Evolutionary conservation across 2,113 vertebrate genomes (phyloP).

Genomic region (Ploceus nigricollis): DNA sequence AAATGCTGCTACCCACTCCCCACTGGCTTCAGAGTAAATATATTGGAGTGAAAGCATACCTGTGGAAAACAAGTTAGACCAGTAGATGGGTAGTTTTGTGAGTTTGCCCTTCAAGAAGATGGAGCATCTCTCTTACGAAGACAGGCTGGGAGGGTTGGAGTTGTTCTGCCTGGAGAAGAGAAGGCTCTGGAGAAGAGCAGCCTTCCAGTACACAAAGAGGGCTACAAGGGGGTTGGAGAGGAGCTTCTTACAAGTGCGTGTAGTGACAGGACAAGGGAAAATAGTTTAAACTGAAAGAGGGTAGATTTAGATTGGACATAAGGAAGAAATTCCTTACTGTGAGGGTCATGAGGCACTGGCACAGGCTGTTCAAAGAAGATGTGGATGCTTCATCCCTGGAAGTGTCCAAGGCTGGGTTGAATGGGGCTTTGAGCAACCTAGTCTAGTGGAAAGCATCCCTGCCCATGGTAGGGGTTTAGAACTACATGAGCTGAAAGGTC

Average conservation of each 20-base stretch:
- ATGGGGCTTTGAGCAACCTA: not conserved
- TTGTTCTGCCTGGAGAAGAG: not conserved
- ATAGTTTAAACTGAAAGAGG: not conserved
- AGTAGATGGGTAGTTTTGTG: not conserved
- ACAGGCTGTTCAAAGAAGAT: not conserved
- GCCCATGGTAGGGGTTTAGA: not conserved
- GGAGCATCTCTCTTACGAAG: not conserved
- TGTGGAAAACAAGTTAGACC: not conserved
- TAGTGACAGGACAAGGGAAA: not conserved
- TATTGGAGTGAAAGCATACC: not conserved
- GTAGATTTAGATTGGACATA: not conserved
- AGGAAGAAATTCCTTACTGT: not conserved
- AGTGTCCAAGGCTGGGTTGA: not conserved
- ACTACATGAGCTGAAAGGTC: not conserved
- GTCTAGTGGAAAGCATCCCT: not conserved
- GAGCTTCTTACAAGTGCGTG: not conserved
- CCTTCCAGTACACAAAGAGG: not conserved
- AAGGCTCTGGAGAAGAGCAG: not conserved
- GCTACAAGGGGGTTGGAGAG: not conserved
- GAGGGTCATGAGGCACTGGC: not conserved
- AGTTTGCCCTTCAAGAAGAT: not conserved
- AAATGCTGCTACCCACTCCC: not conserved
- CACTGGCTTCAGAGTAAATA: not conserved
- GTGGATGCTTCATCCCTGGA: not conserved
- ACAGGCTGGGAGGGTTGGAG: not conserved